Conservation (phyloP, 1,140 invertebrate genomes). For the Pristionchus pacificus region DNA sequence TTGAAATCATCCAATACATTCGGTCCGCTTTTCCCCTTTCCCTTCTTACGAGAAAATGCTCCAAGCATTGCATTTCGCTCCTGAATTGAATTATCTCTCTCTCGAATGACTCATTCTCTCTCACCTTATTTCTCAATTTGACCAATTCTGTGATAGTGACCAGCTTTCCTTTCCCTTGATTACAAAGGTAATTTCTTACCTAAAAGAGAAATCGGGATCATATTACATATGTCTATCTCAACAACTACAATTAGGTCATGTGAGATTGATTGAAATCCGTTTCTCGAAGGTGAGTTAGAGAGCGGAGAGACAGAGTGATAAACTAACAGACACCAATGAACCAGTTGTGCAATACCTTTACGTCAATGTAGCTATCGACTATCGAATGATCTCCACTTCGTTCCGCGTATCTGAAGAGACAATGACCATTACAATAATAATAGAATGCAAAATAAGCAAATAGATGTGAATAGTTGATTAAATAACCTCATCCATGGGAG, state of each 20-base stretch:
- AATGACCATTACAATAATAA: too few species aligned
- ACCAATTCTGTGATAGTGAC: slow-evolving; percentile 32
- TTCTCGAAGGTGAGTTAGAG: too few species aligned
- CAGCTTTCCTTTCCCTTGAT: slow-evolving; percentile 32
- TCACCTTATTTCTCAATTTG: slow-evolving; percentile 26
- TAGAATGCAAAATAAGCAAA: too few species aligned
- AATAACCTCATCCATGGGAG: slow-evolving; percentile 6
- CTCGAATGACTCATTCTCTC: not conserved
- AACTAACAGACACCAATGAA: not conserved
- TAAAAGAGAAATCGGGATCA: slow-evolving; percentile 60
- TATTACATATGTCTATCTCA: too few species aligned
- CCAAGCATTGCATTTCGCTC: slow-evolving; percentile 33
- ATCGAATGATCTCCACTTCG: not conserved
- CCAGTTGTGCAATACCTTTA: not conserved
- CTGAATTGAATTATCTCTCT: not conserved
- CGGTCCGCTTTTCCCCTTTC: slow-evolving; percentile 37
- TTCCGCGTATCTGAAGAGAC: not conserved
- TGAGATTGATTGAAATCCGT: too few species aligned
- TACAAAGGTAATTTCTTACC: slow-evolving; percentile 62
- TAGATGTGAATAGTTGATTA: not conserved
- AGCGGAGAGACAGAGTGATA: not conserved
- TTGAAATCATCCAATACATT: slow-evolving; percentile 38
- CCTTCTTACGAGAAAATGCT: slow-evolving; percentile 33
- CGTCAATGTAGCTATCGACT: not conserved
- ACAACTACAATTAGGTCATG: too few species aligned